Percentiles rank a stretch among this genome's conserved stretches.
phyloP scores from a whole-genome alignment of 30 jellyfish, hydroid and myxozoan species.

The Hydractinia symbiolongicarpus region DNA sequence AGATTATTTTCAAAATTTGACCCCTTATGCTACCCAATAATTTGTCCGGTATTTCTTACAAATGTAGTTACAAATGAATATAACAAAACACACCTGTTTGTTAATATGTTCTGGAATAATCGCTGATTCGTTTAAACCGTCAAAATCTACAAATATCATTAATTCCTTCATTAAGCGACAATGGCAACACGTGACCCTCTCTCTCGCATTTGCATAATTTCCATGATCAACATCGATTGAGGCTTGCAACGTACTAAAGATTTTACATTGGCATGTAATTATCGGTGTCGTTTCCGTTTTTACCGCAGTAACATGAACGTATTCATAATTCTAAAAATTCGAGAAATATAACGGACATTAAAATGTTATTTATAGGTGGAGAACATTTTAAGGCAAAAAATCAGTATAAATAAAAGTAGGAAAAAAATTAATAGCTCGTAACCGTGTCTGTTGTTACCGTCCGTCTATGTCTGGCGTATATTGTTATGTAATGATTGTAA shows the following conservation, averaged over 20 bases:
- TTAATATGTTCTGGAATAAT: neutral
- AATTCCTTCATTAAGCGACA: slow-evolving; percentile 4
- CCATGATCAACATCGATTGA: neutral
- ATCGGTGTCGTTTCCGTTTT: neutral
- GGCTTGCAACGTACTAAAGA: neutral
- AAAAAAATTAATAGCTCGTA: neutral
- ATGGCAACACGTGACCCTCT: neutral
- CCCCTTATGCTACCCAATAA: too few species aligned
- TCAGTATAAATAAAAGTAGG: neutral
- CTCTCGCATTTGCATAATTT: neutral
- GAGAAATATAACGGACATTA: neutral
- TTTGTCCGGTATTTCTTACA: too few species aligned
- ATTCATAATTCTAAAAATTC: neutral
- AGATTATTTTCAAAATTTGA: neutral
- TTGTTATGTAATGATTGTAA: too few species aligned
- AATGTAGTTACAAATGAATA: too few species aligned
- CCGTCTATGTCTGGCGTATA: too few species aligned
- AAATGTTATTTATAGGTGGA: neutral
- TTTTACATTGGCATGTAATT: too few species aligned
- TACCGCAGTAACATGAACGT: neutral
- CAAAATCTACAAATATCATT: neutral
- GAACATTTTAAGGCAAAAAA: neutral
- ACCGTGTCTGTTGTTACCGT: too few species aligned
- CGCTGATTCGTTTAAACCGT: neutral
- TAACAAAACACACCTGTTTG: neutral